Conservation (phyloP, 2,797 vertebrate species). For the Loriculus beryllinus region DNA sequence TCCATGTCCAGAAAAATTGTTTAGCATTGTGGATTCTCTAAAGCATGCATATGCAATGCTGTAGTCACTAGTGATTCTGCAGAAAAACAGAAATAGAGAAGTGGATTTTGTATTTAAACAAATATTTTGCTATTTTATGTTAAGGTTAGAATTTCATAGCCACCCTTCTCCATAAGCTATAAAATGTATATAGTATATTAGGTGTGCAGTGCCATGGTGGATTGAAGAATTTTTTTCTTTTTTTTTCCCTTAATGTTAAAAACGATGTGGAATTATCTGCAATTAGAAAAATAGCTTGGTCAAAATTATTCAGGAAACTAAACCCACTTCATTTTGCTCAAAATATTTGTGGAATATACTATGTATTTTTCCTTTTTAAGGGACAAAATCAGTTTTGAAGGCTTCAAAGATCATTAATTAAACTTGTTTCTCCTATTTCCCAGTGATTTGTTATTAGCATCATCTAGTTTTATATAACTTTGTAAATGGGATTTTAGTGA, state of each 20-base stretch:
- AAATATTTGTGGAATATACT: not conserved
- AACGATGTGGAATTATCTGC: not conserved
- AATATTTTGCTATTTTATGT: not conserved
- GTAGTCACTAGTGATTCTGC: not conserved
- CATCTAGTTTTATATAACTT: not conserved
- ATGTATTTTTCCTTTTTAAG: not conserved
- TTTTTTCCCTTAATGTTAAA: not conserved
- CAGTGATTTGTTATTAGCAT: not conserved
- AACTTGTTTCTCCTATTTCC: not conserved
- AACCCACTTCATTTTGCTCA: not conserved
- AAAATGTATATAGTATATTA: not conserved
- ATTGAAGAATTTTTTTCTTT: not conserved
- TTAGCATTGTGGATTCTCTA: rapidly evolving
- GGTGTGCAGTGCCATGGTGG: not conserved
- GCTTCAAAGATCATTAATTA: not conserved
- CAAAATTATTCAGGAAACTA: not conserved
- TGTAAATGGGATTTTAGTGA: not conserved
- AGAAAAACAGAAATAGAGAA: not conserved
- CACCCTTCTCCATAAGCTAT: not conserved
- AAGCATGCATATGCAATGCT: not conserved
- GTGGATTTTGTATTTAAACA: not conserved
- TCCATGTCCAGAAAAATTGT: not conserved
- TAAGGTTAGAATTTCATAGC: not conserved
- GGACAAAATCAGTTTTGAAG: not conserved
- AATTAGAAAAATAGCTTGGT: not conserved